These are phyloP conservation scores for Drosophila carrolli DNA, from an alignment of 1,140 invertebrate genomes.

Conservation along the genomic window DNA sequence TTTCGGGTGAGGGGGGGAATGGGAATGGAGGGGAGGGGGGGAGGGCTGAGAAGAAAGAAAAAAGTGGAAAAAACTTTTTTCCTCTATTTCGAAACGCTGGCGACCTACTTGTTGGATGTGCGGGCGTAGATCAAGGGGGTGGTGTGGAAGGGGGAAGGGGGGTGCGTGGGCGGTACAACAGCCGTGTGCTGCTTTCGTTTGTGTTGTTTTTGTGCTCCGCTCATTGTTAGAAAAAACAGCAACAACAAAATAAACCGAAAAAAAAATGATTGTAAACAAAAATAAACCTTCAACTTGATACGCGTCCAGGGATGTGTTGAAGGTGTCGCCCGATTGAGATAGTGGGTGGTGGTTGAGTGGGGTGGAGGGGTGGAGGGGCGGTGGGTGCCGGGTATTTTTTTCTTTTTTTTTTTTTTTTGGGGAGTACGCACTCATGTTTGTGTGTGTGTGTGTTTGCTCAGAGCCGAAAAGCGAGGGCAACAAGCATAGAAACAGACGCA, in stretches of 20 bases:
- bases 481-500: conserved; percentile 13
- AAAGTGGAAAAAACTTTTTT: conserved; percentile 20
- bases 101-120: conserved; percentile 77
- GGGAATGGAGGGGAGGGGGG: background rate
- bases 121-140: conserved; percentile 38
- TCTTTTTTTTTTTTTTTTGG: background rate
- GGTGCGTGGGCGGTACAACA: conserved; percentile 13
- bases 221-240: conserved; percentile 49
- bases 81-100: conserved; percentile 74
- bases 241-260: conserved; percentile 20
- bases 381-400: background rate
- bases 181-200: conserved; percentile 41
- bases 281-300: conserved; percentile 85
- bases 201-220: conserved; percentile 41
- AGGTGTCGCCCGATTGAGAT: conserved; percentile 57
- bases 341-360: background rate
- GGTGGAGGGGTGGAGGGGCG: background rate
- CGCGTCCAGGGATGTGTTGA: conserved; percentile 83
- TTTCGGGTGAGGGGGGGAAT: background rate
- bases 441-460: background rate
- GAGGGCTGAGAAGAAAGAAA: background rate
- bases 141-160: background rate
- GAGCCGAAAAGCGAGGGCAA: conserved; percentile 1
- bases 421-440: background rate
- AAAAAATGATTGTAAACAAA: conserved; percentile 81